Evolutionary conservation across 2,797 vertebrate genomes (phyloP), one percentile per base, ranked within the genome.

Genomic region (Sebastolobus alascanus): DNA sequence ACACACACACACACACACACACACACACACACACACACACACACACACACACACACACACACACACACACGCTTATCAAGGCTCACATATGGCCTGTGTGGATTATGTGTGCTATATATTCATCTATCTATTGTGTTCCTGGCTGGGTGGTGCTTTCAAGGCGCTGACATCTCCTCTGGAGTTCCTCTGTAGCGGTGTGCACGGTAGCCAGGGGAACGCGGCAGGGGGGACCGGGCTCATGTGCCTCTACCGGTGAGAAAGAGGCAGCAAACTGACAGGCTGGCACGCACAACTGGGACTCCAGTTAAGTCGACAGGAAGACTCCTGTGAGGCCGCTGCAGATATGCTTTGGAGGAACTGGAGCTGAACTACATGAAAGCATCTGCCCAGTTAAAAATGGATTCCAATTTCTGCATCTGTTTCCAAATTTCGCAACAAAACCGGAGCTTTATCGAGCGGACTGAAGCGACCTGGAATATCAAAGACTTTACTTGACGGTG

Each of bases 281-380:
- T 83, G 85, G 87, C 86, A 68, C 29, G 68, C 79, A 83, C 75
- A 46, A 79, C 83, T 70, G 88, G 83, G 92, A 87, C 81, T 75
- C 79, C 84, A 74, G 86, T 90, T 90, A 92, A 93, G 88, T 75
- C 64, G 84, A 91, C 91, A 91, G 88, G 87, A 93, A 86, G 87
- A 86, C 83, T 90, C 89, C 84, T 80, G 85, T 16, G 88, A 92
- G 85, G 85, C 81, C 71, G 12, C 75, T 64, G 77, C 77, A 82
- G 86, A 90, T 69, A 75, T 68, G 72, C 84, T 82, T n/a, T 27
- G 82, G 64, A 85, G 76, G 70, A 85, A 70, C 75, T 68, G 69
- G 40, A 77, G 69, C 82, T 70, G 81, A 75, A 68, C 84, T 84
- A 86, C 80, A 84, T 68, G 76, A 89, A 80, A 87, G 87, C 84